Evolutionary conservation across 2,797 vertebrate species (phyloP).

Genomic region (Meriones psammophilus): DNA sequence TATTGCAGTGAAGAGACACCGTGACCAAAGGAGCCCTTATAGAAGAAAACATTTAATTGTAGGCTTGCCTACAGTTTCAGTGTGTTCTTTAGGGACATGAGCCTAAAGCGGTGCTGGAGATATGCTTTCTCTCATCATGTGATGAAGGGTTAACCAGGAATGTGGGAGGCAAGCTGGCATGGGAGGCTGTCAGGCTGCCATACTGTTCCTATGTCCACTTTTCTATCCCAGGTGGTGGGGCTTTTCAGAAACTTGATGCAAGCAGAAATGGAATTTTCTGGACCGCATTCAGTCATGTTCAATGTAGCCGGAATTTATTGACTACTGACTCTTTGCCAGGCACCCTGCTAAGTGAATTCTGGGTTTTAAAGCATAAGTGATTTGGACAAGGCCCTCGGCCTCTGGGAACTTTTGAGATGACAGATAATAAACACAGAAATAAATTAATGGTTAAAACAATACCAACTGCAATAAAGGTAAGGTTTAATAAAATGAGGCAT

Average conservation of each 20-base stretch:
- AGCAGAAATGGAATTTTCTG: slow-evolving; percentile 35
- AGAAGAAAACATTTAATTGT: not conserved
- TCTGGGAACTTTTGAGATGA: slow-evolving; percentile 59
- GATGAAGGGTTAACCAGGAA: not conserved
- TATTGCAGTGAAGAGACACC: not conserved
- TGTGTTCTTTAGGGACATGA: too few relatives aligned
- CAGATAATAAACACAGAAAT: slow-evolving; percentile 44
- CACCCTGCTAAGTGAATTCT: not conserved
- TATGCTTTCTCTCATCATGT: not conserved
- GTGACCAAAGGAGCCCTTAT: not conserved
- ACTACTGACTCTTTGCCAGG: slow-evolving; percentile 32
- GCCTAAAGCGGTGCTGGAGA: not conserved
- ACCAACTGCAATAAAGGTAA: not conserved
- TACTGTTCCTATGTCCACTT: not conserved
- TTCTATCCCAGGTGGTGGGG: not conserved
- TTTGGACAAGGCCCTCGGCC: slow-evolving; percentile 22
- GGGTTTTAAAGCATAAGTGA: slow-evolving; percentile 16
- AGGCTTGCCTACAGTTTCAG: not conserved
- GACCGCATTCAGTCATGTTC: slow-evolving; percentile 4
- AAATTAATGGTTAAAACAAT: slow-evolving; percentile 43
- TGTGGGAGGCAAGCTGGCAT: not conserved
- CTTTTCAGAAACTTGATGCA: slow-evolving; percentile 12
- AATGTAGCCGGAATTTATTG: not conserved
- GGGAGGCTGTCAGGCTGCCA: fast-evolving
- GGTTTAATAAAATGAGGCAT: not conserved